Percentiles rank a stretch among this genome's conserved stretches.
Conservation (phyloP, 2,797 vertebrate species). For the Gambusia yucatana region DNA sequence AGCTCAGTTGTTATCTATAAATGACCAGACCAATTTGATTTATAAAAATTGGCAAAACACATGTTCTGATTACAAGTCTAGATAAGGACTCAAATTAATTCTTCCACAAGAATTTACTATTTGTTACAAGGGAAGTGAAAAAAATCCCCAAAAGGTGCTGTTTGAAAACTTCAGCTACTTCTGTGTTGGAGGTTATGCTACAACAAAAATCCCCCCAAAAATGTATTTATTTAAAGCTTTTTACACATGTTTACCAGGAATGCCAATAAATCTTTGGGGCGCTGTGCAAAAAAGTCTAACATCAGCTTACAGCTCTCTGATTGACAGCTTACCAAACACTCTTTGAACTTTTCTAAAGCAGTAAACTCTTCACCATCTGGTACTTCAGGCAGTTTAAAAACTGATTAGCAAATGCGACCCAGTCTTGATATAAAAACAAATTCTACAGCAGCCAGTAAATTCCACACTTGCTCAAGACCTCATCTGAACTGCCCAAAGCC, state of each 20-base stretch:
- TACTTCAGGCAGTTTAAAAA: constrained; percentile 30
- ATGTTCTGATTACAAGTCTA: neutral
- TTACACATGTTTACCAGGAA: constrained; percentile 6
- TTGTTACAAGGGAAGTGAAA: neutral
- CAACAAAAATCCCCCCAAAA: neutral
- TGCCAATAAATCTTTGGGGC: neutral
- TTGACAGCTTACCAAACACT: constrained; percentile 51
- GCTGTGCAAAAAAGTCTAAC: constrained; percentile 13
- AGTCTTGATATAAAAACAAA: constrained; percentile 45
- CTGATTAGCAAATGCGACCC: constrained; percentile 58
- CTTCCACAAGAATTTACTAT: neutral
- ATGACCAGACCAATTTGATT: neutral
- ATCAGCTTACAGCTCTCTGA: constrained; percentile 33
- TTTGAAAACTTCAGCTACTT: neutral
- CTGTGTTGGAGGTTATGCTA: neutral
- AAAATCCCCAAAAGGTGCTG: neutral
- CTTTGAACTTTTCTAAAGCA: constrained; percentile 39
- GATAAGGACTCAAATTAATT: neutral
- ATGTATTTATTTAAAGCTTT: neutral
- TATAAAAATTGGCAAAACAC: neutral
- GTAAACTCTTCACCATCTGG: constrained; percentile 55
- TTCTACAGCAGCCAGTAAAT: constrained; percentile 17
- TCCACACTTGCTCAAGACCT: constrained; percentile 29
- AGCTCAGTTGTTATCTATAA: neutral
- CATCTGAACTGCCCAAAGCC: constrained; percentile 38